Evolutionary conservation across 2,888 invertebrate species (phyloP), one percentile per base, ranked within the genome.

Genomic region (Calliphora vomitoria): DNA sequence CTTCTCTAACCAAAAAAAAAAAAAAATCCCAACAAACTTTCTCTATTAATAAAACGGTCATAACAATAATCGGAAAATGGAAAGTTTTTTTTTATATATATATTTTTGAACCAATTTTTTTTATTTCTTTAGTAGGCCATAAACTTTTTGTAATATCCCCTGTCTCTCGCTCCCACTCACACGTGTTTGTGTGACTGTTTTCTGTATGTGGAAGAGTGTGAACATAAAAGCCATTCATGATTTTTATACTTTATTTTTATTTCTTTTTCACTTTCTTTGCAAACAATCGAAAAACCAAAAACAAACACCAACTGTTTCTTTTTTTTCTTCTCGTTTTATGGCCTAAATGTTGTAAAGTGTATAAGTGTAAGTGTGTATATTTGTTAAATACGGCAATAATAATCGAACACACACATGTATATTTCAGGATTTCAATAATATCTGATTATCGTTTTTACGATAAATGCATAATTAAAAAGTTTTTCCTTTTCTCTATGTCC

Each of bases 401-500:
- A 64, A 5, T 53, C 35, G 20, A 20, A 10, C 55, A n/a, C 50
- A 31, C 18, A 47, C 10, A 38, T 5, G 3, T 25, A 8, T 64
- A 53, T 38, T 66, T 47, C 55, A 47, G 44, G 62, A 55, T 85
- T 79, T 50, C 72, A 74, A 75, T 74, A 85, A 75, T 80, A 80
- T 62, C 72, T 75, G 88, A 86, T 88, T 84, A 88, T 87, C 76
- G 85, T 53, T 81, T 68, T 50, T 82, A 78, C 82, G 71, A 85
- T 84, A 86, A 83, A 84, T 86, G 84, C 83, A 85, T 89, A 89
- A 89, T 89, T 89, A 86, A 88, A 89, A 89, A 88, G 82, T 86
- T 88, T 87, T 38, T 50, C 13, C 11, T 71, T 53, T 31, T 69
- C 58, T 72, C 41, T 53, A 47, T 18, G n/a, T 62, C 18, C 13